A percentile compares a stretch with the other conserved stretches of the same genome.
These are phyloP conservation scores for Schizopygopsis malacanthus DNA, from an alignment of 2,797 vertebrate genomes.

Conservation along the genomic window DNA sequence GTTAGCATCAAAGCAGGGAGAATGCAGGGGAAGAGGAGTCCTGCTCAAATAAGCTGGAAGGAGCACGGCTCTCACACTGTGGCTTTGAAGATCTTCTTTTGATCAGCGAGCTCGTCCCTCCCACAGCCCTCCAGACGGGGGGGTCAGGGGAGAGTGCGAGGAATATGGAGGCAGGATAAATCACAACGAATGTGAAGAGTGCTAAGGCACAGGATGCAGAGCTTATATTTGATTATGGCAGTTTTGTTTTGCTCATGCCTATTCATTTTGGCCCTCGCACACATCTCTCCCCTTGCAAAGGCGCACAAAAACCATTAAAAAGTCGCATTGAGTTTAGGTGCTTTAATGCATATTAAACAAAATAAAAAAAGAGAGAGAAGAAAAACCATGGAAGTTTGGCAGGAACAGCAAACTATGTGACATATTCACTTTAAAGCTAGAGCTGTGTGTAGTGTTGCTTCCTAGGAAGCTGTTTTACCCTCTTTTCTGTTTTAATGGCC, in stretches of 20 bases:
- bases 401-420: background rate
- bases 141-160: slow-evolving; percentile 48
- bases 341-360: slow-evolving; percentile 40
- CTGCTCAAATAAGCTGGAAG: slow-evolving; percentile 69
- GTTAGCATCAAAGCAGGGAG: slow-evolving; percentile 70
- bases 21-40: slow-evolving; percentile 55
- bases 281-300: slow-evolving; percentile 30
- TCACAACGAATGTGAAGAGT: slow-evolving; percentile 39
- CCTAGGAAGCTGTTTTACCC: background rate
- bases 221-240: slow-evolving; percentile 56
- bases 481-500: background rate
- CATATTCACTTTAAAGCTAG: background rate
- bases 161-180: slow-evolving; percentile 30
- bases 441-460: background rate
- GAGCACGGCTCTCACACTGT: slow-evolving; percentile 66
- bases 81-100: slow-evolving; percentile 82
- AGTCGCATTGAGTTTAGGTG: background rate
- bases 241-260: slow-evolving; percentile 51
- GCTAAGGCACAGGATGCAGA: slow-evolving; percentile 24
- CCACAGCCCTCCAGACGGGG: slow-evolving; percentile 64
- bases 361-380: background rate
- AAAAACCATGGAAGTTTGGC: background rate
- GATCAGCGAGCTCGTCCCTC: slow-evolving; percentile 71
- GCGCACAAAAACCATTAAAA: slow-evolving; percentile 34
- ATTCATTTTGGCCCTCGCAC: slow-evolving; percentile 47